A percentile compares a stretch with the other conserved stretches of the same genome.
Conservation (phyloP, 2,888 invertebrate species). For the Ornithoptera alexandrae region DNA sequence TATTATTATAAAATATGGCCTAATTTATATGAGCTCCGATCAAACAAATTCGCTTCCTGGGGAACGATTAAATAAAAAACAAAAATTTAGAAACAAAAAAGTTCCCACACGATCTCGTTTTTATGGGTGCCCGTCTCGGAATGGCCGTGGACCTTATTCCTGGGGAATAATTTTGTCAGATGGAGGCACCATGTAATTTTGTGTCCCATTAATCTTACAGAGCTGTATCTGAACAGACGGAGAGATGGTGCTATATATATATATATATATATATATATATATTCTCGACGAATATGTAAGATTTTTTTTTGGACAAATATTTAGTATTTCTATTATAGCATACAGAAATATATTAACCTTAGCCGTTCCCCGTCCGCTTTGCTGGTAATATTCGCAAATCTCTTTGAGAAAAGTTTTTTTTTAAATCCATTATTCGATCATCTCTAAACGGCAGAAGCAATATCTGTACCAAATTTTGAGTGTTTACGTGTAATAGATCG, state of each 20-base stretch:
- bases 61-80: conserved; percentile 44
- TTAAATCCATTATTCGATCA: too few relatives aligned
- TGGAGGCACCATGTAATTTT: conserved; percentile 69
- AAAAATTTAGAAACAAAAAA: conserved; percentile 48
- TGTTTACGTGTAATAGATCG: too few relatives aligned
- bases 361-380: too few relatives aligned
- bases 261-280: neutral
- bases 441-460: too few relatives aligned
- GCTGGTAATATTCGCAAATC: too few relatives aligned
- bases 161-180: conserved; percentile 59
- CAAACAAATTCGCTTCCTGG: conserved; percentile 53
- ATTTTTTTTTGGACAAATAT: too few relatives aligned
- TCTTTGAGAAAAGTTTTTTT: too few relatives aligned
- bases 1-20: conserved; percentile 27
- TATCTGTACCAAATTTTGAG: too few relatives aligned
- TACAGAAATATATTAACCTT: too few relatives aligned
- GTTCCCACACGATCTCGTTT: conserved; percentile 67
- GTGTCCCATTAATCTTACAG: conserved; percentile 63
- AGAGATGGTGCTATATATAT: conserved; percentile 32
- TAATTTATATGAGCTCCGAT: conserved; percentile 39
- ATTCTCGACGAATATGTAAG: neutral
- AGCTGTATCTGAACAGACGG: conserved; percentile 64
- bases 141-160: conserved; percentile 51
- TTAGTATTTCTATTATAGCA: too few relatives aligned
- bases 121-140: conserved; percentile 49